Conservation (phyloP, 2,888 invertebrate genomes). For the Caenorhabditis zanzibari region DNA sequence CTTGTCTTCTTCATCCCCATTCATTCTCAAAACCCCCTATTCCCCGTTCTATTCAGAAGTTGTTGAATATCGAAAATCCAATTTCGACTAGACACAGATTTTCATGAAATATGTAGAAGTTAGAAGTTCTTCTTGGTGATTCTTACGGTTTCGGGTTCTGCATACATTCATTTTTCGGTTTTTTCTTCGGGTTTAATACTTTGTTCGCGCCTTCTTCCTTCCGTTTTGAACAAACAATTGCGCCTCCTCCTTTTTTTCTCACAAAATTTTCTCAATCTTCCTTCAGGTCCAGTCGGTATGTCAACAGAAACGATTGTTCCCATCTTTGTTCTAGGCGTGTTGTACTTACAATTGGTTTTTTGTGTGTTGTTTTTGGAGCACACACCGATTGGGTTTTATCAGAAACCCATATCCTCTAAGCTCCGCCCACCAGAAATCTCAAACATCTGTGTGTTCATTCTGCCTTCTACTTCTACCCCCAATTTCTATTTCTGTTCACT, state of each 20-base stretch:
- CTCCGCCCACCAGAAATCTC: constrained; percentile 3
- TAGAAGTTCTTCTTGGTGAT: not conserved
- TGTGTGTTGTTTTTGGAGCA: constrained; percentile 8
- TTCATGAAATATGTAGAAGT: no score
- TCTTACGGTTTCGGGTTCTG: constrained; percentile 8
- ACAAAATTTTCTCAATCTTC: constrained; percentile 59
- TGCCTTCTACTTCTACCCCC: constrained; percentile 19
- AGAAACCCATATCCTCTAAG: not conserved
- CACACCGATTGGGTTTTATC: constrained; percentile 23
- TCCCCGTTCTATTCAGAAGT: constrained; percentile 40
- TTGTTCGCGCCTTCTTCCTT: constrained; percentile 36
- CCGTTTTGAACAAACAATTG: constrained; percentile 63
- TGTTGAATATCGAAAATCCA: constrained; percentile 51
- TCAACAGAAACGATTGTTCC: constrained; percentile 60
- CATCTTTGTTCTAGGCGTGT: constrained; percentile 62
- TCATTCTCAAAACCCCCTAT: constrained; percentile 26
- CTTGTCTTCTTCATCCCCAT: constrained; percentile 12
- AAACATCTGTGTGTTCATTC: constrained; percentile 44
- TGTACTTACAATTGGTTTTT: constrained; percentile 54
- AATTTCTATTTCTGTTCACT: constrained; percentile 35
- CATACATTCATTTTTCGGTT: constrained; percentile 8
- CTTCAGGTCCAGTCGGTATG: constrained; percentile 64
- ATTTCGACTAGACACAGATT: constrained; percentile 28
- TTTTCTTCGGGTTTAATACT: constrained; percentile 52
- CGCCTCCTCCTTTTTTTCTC: constrained; percentile 33